phyloP scores from a whole-genome alignment of 2,888 invertebrate genomes.

The Phyto melanocephala region DNA sequence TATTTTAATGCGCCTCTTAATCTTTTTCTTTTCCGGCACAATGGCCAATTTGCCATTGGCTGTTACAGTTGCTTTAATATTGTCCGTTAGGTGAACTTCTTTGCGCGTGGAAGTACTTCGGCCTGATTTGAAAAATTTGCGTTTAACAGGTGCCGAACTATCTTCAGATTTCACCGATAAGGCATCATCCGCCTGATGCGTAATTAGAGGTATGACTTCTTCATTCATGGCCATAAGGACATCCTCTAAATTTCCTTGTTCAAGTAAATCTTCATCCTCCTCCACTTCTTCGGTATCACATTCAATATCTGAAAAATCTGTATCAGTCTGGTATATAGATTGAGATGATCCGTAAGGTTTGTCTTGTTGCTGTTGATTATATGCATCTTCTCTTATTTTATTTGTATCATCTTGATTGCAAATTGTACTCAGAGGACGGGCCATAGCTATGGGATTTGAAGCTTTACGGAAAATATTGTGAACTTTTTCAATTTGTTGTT shows the following conservation, averaged over 20 bases:
- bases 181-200: constrained; percentile 37
- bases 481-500: constrained; percentile 73
- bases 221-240: constrained; percentile 65
- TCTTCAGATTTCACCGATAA: constrained; percentile 51
- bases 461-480: constrained; percentile 73
- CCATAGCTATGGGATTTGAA: constrained; percentile 76
- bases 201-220: constrained; percentile 69
- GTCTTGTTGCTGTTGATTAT: neutral
- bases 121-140: constrained; percentile 77
- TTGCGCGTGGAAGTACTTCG: constrained; percentile 70
- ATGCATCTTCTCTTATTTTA: neutral
- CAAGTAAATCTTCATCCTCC: neutral
- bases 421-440: constrained; percentile 71
- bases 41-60: constrained; percentile 73
- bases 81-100: constrained; percentile 74
- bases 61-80: constrained; percentile 72
- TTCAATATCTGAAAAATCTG: constrained; percentile 71
- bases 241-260: constrained; percentile 33
- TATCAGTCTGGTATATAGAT: constrained; percentile 25
- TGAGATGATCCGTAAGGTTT: constrained; percentile 1
- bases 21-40: constrained; percentile 68
- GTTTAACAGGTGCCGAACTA: constrained; percentile 63
- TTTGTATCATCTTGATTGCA: constrained; percentile 68
- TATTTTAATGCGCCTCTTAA: constrained; percentile 63
- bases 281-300: constrained; percentile 66